Evolutionary conservation across 2,888 invertebrate species (phyloP).

Genomic region (Drosophila diplacantha): DNA sequence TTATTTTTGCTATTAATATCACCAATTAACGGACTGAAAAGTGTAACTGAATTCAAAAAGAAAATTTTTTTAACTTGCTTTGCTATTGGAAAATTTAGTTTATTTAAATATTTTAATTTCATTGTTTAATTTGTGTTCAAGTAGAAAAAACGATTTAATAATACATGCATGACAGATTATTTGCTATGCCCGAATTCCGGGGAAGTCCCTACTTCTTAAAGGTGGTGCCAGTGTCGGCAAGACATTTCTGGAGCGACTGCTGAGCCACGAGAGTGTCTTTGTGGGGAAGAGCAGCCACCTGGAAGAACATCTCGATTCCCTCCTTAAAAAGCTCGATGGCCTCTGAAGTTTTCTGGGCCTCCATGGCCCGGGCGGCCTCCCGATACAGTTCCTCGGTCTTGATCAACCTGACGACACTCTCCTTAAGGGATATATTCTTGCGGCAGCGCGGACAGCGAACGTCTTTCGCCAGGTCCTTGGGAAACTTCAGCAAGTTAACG

Average conservation of each 20-base stretch:
- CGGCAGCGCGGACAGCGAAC: conserved; percentile 80
- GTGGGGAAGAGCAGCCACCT: conserved; percentile 82
- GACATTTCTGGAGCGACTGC: conserved; percentile 83
- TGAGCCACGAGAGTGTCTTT: conserved; percentile 84
- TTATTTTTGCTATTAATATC: not conserved
- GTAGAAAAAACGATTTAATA: conserved; percentile 34
- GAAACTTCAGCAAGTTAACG: conserved; percentile 78
- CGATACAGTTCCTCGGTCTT: conserved; percentile 79
- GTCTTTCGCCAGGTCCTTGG: conserved; percentile 76
- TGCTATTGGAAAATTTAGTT: not conserved
- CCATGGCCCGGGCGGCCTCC: conserved; percentile 78
- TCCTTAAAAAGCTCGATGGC: conserved; percentile 80
- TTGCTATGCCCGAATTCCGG: conserved; percentile 1
- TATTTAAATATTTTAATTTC: not conserved
- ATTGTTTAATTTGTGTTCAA: conserved; percentile 6
- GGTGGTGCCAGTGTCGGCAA: conserved; percentile 78
- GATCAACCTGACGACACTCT: conserved; percentile 76
- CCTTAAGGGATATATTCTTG: conserved; percentile 78
- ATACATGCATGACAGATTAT: conserved; percentile 25
- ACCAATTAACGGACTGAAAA: not conserved
- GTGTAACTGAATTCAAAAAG: not conserved
- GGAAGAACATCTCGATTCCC: conserved; percentile 82
- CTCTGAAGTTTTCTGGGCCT: conserved; percentile 79
- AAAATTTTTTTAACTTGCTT: not conserved
- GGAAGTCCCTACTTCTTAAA: conserved; percentile 54